Percentiles rank a stretch among this genome's conserved stretches.
These are phyloP conservation scores for Pseudomyrmex gracilis DNA, from an alignment of 1,140 invertebrate genomes.

Conservation along the genomic window DNA sequence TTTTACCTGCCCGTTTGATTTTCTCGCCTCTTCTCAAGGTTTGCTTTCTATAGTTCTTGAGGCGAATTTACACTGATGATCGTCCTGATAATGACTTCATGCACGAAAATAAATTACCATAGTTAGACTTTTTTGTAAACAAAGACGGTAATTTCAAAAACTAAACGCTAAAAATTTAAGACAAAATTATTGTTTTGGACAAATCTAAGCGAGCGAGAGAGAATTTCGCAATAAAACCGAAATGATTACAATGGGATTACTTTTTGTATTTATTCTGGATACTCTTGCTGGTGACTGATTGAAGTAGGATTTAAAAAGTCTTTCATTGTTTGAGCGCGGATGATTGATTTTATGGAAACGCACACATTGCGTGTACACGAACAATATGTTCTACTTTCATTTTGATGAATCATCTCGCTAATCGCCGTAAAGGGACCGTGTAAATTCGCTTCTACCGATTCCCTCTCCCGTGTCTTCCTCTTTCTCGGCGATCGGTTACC, in stretches of 20 bases:
- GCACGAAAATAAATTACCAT: background rate
- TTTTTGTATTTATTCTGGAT: background rate
- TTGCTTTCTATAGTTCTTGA: slow-evolving; percentile 19
- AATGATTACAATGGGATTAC: background rate
- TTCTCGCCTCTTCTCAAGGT: background rate
- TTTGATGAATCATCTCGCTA: background rate
- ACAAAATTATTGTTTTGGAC: background rate
- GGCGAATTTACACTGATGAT: slow-evolving; percentile 26
- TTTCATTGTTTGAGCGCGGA: background rate
- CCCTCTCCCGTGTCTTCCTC: background rate
- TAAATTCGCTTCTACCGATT: slow-evolving; percentile 44
- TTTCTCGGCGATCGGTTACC: slow-evolving; percentile 52
- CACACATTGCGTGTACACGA: background rate
- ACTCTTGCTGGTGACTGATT: background rate
- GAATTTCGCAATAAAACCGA: background rate
- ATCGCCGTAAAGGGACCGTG: slow-evolving; percentile 18
- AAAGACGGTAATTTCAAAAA: background rate
- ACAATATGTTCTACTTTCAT: slow-evolving; percentile 12
- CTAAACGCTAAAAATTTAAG: background rate
- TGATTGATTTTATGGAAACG: slow-evolving; percentile 13
- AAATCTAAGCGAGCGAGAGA: slow-evolving; percentile 15
- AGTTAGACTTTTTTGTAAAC: background rate
- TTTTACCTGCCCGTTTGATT: background rate
- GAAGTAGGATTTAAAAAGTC: background rate
- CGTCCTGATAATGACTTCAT: background rate